Base-by-base conservation (phyloP, 2,113 vertebrate genomes). In the Brevimyrus niger region DNA sequence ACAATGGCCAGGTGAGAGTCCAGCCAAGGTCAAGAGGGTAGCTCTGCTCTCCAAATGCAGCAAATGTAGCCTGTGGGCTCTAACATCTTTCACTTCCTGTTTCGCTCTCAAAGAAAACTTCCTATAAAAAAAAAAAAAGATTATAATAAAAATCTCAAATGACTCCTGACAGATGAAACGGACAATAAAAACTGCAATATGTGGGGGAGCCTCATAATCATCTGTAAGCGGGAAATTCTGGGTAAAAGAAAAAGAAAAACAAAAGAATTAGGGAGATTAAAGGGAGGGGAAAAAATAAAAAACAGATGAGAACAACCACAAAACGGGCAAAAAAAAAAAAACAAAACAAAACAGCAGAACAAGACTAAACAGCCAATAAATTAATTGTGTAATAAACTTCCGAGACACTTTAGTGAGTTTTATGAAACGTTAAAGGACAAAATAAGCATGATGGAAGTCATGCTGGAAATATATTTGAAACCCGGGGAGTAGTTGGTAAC, bases 1-100 rank as follows among this genome's bases (percentile, higher is more conserved):
- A 93, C 91, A 91, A 84, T n/a, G 93, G 92, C 94, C 90, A 86
- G 80, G 35, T 93, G 93, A 93, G 94, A 95, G 93, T 94, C 94
- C 91, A 94, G 91, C 92, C 94, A 95, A 95, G 94, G 94, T 95
- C 92, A 94, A 90, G 93, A 88, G 93, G 90, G 91, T 93, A 93
- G 88, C 91, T 51, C 90, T 4, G 8, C 82, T 84, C 19, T 47
- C 38, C 47, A 84, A 84, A 84, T 84, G 82, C 7, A 61, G 55
- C 55, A 8, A n/a, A 21, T 21, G 53, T 55, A 47, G 80, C 35
- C 91, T 27, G 83, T 44, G 42, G 42, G 55, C 76, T 91, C 91
- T 91, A 84, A 91, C 88, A 90, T 88, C 85, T 91, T 38, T 90
- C 85, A 83, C 73, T 88, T 84, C 82, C 88, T 47, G 69, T 53